Conservation (phyloP, 64 coral and sea anemone species). For the Exaiptasia diaphana region DNA sequence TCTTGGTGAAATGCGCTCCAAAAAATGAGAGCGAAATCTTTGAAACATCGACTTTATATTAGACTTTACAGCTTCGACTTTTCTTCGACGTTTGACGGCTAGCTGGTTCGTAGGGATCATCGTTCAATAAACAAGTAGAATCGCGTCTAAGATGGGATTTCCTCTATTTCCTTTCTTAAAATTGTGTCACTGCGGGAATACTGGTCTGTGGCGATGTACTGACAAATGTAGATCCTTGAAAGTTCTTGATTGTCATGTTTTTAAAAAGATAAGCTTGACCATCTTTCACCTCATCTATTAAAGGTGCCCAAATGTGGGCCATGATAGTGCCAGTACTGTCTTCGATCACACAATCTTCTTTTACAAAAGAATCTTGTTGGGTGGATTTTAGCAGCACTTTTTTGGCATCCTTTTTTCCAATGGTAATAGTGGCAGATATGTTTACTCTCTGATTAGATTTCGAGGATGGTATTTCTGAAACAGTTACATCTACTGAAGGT, state of each 20-base stretch:
- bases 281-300: conserved; percentile 19
- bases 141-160: no score
- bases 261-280: conserved; percentile 21
- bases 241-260: conserved; percentile 34
- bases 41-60: no score
- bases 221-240: conserved; percentile 25
- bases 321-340: conserved; percentile 24
- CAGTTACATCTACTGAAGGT: background rate
- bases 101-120: no score
- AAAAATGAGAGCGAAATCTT: no score
- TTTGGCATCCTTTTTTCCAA: conserved; percentile 30
- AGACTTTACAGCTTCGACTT: no score
- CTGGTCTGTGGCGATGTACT: conserved; percentile 32
- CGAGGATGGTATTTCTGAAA: conserved; percentile 18
- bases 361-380: conserved; percentile 12
- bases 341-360: conserved; percentile 52
- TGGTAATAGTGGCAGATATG: conserved; percentile 19
- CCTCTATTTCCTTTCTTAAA: conserved; percentile 3
- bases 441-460: conserved; percentile 43
- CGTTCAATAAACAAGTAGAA: no score
- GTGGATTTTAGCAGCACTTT: conserved; percentile 26
- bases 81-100: no score
- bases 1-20: no score
- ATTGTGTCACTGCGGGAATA: conserved; percentile 7
- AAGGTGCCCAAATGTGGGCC: conserved; percentile 16